These are phyloP conservation scores for Sternarchorhynchus goeldii DNA, from an alignment of 2,797 vertebrate genomes.

Conservation along the genomic window DNA sequence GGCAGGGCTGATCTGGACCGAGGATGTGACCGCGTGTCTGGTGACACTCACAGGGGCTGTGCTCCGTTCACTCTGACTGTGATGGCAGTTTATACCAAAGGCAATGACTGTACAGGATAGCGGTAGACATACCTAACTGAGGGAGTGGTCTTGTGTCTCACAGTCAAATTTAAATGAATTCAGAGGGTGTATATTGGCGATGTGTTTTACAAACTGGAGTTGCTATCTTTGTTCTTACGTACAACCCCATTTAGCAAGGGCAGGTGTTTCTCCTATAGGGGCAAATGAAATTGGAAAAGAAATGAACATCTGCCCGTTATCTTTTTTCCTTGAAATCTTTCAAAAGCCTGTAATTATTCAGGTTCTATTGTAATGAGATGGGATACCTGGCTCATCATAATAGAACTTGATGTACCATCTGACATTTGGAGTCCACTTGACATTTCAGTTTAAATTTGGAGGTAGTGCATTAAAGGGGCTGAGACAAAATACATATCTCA, in stretches of 20 bases:
- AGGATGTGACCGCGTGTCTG: slow-evolving; percentile 12
- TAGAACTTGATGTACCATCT: slow-evolving; percentile 28
- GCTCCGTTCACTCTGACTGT: neutral
- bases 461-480: slow-evolving; percentile 25
- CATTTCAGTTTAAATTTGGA: slow-evolving; percentile 49
- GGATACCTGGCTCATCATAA: slow-evolving; percentile 22
- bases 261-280: neutral
- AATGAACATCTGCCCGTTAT: neutral
- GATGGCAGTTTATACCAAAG: neutral
- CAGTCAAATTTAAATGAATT: neutral
- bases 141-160: neutral
- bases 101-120: neutral
- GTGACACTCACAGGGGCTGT: neutral
- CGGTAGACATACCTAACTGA: no score
- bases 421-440: slow-evolving; percentile 58
- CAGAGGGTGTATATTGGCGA: neutral
- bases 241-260: neutral
- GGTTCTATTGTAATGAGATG: slow-evolving; percentile 19
- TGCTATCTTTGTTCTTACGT: neutral
- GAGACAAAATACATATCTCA: no score
- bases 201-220: neutral
- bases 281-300: slow-evolving; percentile 6
- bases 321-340: slow-evolving; percentile 11
- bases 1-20: slow-evolving; percentile 8
- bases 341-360: slow-evolving; percentile 31